A percentile compares a stretch with the other conserved stretches of the same genome.
Evolutionary conservation across 2,113 vertebrate genomes (phyloP).

Genomic region (Hyaena hyaena): DNA sequence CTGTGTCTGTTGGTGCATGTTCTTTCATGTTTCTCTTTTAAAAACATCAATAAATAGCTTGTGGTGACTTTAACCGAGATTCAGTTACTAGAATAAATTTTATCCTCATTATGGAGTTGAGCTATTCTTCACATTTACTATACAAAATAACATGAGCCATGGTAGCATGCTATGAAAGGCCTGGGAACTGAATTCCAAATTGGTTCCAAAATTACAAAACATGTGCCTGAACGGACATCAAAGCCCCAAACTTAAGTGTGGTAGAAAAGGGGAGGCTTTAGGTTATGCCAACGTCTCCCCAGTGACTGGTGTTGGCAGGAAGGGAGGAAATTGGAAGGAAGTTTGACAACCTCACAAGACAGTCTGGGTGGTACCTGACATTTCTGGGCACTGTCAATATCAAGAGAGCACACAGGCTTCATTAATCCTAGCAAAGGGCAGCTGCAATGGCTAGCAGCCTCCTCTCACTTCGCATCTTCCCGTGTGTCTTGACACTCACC

Average conservation of each 20-base stretch:
- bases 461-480: conserved; percentile 31
- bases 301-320: neutral
- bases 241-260: accelerated
- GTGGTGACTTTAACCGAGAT: neutral
- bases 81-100: neutral
- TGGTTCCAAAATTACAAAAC: neutral
- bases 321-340: neutral
- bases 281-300: neutral
- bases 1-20: neutral
- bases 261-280: neutral
- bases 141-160: neutral
- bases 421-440: conserved; percentile 79
- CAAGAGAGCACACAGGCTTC: conserved; percentile 65
- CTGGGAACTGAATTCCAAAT: neutral
- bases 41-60: neutral
- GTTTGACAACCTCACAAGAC: neutral
- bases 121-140: neutral
- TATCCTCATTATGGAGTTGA: neutral
- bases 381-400: conserved; percentile 70
- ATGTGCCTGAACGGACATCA: neutral
- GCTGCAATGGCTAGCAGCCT: conserved; percentile 8
- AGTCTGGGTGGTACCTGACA: conserved; percentile 71
- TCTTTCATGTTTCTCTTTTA: neutral
- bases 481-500: conserved; percentile 38
- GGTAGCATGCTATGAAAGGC: neutral